phyloP scores from a whole-genome alignment of 2,113 vertebrate species.

The Pycnonotus jocosus region DNA sequence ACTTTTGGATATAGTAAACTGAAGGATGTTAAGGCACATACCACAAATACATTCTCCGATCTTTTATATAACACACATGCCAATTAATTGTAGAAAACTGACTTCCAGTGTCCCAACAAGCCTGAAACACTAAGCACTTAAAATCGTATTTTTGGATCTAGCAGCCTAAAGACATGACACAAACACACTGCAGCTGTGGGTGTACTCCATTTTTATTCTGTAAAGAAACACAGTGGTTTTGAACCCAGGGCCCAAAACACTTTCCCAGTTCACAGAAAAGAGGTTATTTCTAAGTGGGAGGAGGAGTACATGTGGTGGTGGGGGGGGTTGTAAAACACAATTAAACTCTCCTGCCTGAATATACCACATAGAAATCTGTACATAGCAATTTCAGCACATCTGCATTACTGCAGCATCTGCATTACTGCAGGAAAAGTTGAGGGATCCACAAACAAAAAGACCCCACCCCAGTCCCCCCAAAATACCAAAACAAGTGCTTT shows the following conservation, averaged over 20 bases:
- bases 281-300: neutral
- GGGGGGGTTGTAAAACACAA: accelerated
- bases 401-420: neutral
- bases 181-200: neutral
- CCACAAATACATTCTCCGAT: neutral
- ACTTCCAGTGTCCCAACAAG: neutral
- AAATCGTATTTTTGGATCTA: neutral
- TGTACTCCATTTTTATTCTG: neutral
- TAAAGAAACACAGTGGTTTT: neutral
- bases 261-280: neutral
- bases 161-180: neutral
- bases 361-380: neutral
- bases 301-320: accelerated
- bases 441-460: neutral
- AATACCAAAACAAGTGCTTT: neutral
- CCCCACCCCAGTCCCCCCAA: accelerated
- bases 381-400: neutral
- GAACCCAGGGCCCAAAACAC: neutral
- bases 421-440: neutral
- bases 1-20: neutral
- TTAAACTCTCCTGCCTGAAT: neutral
- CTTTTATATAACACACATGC: neutral
- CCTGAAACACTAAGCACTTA: neutral
- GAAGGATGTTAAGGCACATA: neutral
- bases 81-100: neutral